These are phyloP conservation scores for Cladorhizidae sp. DNA, from an alignment of 37 sponge, comb jelly and placozoan genomes.

Conservation along the genomic window DNA sequence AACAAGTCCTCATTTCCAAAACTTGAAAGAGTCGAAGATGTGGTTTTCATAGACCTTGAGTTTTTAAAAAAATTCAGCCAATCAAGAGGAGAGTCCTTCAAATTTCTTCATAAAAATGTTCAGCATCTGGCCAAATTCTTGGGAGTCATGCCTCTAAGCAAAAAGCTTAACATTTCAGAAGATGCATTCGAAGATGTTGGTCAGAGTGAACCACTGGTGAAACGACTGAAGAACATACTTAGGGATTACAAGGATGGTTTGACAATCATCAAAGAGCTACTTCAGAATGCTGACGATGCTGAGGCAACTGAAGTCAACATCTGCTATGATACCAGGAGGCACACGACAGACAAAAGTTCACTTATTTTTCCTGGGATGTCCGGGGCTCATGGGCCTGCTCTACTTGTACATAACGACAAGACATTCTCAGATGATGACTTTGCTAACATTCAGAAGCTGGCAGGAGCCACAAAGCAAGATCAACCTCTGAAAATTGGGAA, in stretches of 20 bases:
- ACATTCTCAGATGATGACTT: slow-evolving; percentile 77
- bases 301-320: slow-evolving; percentile 72
- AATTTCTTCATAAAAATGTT: too few relatives aligned
- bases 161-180: slow-evolving; percentile 47
- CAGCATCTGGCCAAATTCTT: slow-evolving; percentile 33
- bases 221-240: slow-evolving; percentile 67
- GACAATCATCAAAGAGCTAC: slow-evolving; percentile 71
- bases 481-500: slow-evolving; percentile 77
- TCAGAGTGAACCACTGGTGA: slow-evolving; percentile 66
- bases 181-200: slow-evolving; percentile 65
- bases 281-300: slow-evolving; percentile 91
- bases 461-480: slow-evolving; percentile 68
- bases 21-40: slow-evolving; percentile 1
- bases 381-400: slow-evolving; percentile 66
- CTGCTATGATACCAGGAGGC: slow-evolving; percentile 55
- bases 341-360: neutral
- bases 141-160: slow-evolving; percentile 28
- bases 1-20: slow-evolving; percentile 16
- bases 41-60: slow-evolving; percentile 49
- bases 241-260: slow-evolving; percentile 76
- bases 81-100: too few relatives aligned
- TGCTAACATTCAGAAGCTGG: slow-evolving; percentile 74
- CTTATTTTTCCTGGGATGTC: slow-evolving; percentile 63
- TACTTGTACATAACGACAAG: slow-evolving; percentile 59
- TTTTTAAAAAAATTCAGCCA: slow-evolving; percentile 13